These are phyloP conservation scores for Ophthalmolycus amberensis DNA, from an alignment of 2,113 vertebrate genomes.

Conservation along the genomic window DNA sequence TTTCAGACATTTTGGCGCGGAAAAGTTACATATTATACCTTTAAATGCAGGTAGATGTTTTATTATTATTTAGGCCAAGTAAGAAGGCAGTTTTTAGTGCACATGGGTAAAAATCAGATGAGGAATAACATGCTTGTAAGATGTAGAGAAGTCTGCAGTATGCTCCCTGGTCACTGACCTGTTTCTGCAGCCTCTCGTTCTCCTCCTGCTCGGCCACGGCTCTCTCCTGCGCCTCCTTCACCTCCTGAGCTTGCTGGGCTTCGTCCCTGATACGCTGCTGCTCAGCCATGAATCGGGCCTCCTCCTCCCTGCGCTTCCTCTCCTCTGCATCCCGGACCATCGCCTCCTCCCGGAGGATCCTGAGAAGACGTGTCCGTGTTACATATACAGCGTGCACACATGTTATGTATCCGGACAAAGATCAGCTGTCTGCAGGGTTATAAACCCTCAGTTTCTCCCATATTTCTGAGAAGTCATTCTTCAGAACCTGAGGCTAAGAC, in stretches of 20 bases:
- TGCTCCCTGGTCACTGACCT: constrained; percentile 77
- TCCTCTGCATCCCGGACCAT: constrained; percentile 86
- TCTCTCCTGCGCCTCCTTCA: constrained; percentile 81
- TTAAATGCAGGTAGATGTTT: background rate
- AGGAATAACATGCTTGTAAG: background rate
- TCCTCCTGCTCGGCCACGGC: constrained; percentile 89
- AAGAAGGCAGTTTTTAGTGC: background rate
- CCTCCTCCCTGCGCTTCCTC: constrained; percentile 86
- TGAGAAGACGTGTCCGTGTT: constrained; percentile 43
- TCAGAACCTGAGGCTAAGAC: background rate
- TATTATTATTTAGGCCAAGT: background rate
- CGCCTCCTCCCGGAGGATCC: constrained; percentile 87
- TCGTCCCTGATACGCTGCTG: constrained; percentile 80
- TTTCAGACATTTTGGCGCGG: background rate
- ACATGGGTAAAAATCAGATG: too few relatives aligned
- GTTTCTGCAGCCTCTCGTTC: constrained; percentile 89
- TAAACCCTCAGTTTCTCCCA: background rate
- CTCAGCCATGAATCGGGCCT: constrained; percentile 82
- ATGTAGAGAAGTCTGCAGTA: background rate
- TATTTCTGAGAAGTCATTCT: background rate
- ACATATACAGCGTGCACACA: background rate
- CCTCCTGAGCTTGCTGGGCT: constrained; percentile 75
- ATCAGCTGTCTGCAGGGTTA: background rate
- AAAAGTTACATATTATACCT: background rate
- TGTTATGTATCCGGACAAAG: background rate